These are phyloP conservation scores for Brachypterus glaber DNA, from an alignment of 2,888 invertebrate genomes.

Conservation along the genomic window DNA sequence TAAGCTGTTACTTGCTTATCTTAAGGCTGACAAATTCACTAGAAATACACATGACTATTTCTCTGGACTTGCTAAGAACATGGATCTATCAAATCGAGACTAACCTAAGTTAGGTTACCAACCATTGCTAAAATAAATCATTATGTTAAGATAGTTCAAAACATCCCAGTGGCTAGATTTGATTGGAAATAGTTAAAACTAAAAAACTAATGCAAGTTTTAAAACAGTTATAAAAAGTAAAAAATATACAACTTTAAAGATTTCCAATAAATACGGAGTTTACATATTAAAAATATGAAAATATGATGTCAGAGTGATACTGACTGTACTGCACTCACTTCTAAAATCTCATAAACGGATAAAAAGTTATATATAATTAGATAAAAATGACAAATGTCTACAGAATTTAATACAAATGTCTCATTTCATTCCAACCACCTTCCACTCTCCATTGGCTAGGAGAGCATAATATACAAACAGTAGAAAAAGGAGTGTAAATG, in stretches of 20 bases:
- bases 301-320: constrained; percentile 33
- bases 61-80: too few species aligned
- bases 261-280: constrained; percentile 40
- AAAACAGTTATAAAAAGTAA: constrained; percentile 41
- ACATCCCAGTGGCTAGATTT: too few species aligned
- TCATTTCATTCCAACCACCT: constrained; percentile 26
- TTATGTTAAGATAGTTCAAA: too few species aligned
- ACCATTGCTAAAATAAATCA: not conserved
- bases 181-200: constrained; percentile 29
- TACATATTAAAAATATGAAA: constrained; percentile 38
- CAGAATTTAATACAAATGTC: constrained; percentile 39
- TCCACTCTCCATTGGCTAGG: constrained; percentile 25
- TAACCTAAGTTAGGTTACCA: too few species aligned
- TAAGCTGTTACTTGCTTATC: too few species aligned
- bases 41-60: too few species aligned
- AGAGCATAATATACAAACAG: constrained; percentile 40
- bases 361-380: constrained; percentile 37
- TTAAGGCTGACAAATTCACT: too few species aligned
- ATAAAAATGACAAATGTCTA: constrained; percentile 39
- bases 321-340: constrained; percentile 34
- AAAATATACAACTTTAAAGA: constrained; percentile 40
- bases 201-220: constrained; percentile 32
- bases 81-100: too few species aligned
- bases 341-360: constrained; percentile 37
- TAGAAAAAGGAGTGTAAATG: constrained; percentile 43